A percentile compares a stretch with the other conserved stretches of the same genome.
Evolutionary conservation across 2,797 vertebrate species (phyloP).

Genomic region (Gymnopithys bicolor): DNA sequence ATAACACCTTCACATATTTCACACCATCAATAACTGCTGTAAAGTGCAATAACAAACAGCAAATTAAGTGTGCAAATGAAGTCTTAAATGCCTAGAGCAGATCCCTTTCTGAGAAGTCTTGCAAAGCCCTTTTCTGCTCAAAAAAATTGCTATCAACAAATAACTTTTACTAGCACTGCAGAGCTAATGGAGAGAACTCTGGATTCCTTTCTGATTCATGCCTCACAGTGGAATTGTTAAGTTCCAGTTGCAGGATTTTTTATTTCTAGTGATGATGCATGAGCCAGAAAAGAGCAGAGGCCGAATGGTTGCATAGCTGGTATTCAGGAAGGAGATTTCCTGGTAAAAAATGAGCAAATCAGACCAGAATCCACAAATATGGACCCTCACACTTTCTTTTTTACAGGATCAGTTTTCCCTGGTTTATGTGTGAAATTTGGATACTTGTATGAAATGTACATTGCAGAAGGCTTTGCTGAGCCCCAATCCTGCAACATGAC

Average conservation of each 20-base stretch:
- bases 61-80: not conserved
- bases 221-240: slow-evolving; percentile 47
- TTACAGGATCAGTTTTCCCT: not conserved
- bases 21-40: not conserved
- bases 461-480: not conserved
- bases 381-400: not conserved
- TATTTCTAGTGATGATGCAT: slow-evolving; percentile 25
- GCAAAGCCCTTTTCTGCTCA: not conserved
- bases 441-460: not conserved
- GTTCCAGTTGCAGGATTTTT: slow-evolving; percentile 30
- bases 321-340: not conserved
- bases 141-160: not conserved
- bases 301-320: not conserved
- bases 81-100: not conserved
- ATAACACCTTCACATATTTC: not conserved
- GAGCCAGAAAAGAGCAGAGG: slow-evolving; percentile 45
- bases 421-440: not conserved
- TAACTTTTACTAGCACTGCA: slow-evolving; percentile 29
- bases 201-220: slow-evolving; percentile 57
- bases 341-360: slow-evolving; percentile 7
- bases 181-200: slow-evolving; percentile 41
- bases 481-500: not conserved
- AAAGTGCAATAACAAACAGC: not conserved
- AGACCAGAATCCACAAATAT: not conserved
- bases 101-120: not conserved